phyloP scores from a whole-genome alignment of 1,140 invertebrate species.

The Drosophila albomicans region DNA sequence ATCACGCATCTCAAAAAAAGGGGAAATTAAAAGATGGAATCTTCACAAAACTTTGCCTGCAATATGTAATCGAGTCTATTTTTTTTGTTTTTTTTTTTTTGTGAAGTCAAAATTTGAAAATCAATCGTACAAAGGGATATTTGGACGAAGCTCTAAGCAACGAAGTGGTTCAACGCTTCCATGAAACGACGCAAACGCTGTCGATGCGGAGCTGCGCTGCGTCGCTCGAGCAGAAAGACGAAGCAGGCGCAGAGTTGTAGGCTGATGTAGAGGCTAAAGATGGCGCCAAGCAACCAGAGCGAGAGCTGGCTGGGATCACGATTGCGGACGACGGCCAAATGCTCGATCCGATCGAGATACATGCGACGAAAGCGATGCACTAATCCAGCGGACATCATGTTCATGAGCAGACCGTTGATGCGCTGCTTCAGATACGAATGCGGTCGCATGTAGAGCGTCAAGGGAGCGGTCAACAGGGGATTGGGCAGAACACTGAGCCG shows the following conservation, averaged over 20 bases:
- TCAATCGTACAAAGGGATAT: no score
- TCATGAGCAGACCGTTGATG: conserved; percentile 60
- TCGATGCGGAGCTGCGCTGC: not conserved
- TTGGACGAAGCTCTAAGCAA: conserved; percentile 1
- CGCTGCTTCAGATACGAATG: conserved; percentile 67
- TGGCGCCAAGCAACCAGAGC: conserved; percentile 52
- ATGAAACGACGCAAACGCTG: conserved; percentile 26
- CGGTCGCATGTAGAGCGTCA: conserved; percentile 76
- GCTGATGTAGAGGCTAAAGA: conserved; percentile 46
- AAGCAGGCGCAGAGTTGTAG: conserved; percentile 51
- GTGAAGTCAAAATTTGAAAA: no score
- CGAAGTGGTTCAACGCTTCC: conserved; percentile 37
- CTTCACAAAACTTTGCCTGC: no score
- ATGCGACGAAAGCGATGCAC: conserved; percentile 56
- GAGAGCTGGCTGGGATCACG: conserved; percentile 50
- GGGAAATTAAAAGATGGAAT: no score
- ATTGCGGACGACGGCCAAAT: conserved; percentile 4
- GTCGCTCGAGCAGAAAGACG: conserved; percentile 60
- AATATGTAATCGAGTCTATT: no score
- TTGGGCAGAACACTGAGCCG: conserved; percentile 47
- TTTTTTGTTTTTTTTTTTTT: no score
- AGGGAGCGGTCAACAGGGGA: conserved; percentile 59
- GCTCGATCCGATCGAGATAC: conserved; percentile 60
- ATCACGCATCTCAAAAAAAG: no score
- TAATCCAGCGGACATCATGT: conserved; percentile 69